Conservation (phyloP, 1,140 invertebrate genomes). For the Oppia nitens region DNA sequence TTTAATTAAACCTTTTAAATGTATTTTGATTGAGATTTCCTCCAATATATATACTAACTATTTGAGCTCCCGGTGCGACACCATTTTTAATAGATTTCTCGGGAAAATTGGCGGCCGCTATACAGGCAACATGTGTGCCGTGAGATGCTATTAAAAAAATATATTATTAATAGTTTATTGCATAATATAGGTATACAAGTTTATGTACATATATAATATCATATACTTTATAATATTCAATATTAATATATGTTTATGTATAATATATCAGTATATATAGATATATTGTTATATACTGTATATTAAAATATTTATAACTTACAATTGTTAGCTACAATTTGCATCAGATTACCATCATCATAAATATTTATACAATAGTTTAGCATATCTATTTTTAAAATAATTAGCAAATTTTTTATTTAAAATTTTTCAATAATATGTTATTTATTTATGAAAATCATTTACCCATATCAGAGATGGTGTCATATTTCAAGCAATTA, state of each 20-base stretch:
- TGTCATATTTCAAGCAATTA: constrained; percentile 58
- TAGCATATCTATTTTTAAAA: constrained; percentile 44
- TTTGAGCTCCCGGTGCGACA: constrained; percentile 86
- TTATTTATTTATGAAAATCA: too few species aligned
- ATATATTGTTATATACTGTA: too few species aligned
- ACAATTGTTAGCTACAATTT: constrained; percentile 48
- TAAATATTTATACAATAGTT: constrained; percentile 85
- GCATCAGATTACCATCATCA: constrained; percentile 72
- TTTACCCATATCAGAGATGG: constrained; percentile 42
- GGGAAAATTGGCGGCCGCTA: constrained; percentile 79
- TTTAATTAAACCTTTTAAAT: constrained; percentile 44
- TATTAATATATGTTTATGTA: too few species aligned
- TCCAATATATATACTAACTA: constrained; percentile 77
- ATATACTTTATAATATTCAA: too few species aligned
- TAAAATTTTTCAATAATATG: neutral
- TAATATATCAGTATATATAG: too few species aligned
- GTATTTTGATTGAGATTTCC: constrained; percentile 94
- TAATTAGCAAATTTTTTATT: neutral
- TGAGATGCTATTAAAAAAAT: constrained; percentile 52
- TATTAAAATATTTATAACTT: too few species aligned
- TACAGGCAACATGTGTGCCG: constrained; percentile 91
- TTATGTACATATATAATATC: too few species aligned
- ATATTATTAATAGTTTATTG: neutral
- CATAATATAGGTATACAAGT: neutral
- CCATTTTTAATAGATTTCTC: constrained; percentile 78